A percentile compares a stretch with the other conserved stretches of the same genome.
These are phyloP conservation scores for Arrhamphus sclerolepis DNA, from an alignment of 2,797 vertebrate genomes.

Conservation along the genomic window DNA sequence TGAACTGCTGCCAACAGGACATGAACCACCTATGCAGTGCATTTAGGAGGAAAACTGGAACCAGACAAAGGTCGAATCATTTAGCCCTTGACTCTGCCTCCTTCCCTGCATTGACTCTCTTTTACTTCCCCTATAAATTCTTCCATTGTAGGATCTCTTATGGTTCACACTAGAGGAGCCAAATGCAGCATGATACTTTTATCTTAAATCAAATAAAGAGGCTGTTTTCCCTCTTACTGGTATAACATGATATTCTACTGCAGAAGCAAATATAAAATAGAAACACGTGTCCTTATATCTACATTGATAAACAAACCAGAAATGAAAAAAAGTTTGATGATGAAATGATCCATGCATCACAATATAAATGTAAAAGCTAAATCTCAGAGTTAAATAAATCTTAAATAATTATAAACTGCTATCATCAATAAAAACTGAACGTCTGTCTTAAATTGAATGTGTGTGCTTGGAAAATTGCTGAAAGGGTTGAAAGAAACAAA, in stretches of 20 bases:
- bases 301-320: neutral
- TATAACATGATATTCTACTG: conserved; percentile 1
- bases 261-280: neutral
- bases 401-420: neutral
- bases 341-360: neutral
- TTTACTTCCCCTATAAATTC: conserved; percentile 17
- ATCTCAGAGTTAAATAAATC: too few relatives aligned
- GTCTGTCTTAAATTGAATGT: neutral
- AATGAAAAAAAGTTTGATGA: neutral
- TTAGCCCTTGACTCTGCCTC: conserved; percentile 1
- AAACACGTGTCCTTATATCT: too few relatives aligned
- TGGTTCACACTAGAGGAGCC: neutral
- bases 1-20: too few relatives aligned
- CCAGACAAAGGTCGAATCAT: conserved; percentile 19
- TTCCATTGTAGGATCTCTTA: conserved; percentile 1
- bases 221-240: conserved; percentile 5
- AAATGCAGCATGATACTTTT: conserved; percentile 1
- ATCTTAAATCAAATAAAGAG: conserved; percentile 10
- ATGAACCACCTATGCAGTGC: too few relatives aligned
- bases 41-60: conserved; percentile 5
- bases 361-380: neutral
- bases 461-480: conserved; percentile 3
- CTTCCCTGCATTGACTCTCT: neutral
- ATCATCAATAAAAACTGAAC: conserved; percentile 1
- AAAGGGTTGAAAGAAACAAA: conserved; percentile 7